Evolutionary conservation across 2,888 invertebrate genomes (phyloP).

Genomic region (Seira sanloemensis): DNA sequence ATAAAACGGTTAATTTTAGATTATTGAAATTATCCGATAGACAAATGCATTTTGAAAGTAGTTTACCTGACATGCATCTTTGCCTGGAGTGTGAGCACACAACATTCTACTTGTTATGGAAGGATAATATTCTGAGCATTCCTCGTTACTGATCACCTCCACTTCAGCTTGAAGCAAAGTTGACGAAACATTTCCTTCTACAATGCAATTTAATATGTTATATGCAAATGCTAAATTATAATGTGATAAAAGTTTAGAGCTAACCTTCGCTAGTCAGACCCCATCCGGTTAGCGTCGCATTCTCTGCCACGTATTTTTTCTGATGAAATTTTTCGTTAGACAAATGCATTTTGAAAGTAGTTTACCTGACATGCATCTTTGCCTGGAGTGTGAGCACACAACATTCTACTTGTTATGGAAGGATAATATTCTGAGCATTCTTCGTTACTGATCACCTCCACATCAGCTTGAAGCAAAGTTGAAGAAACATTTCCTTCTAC

Average conservation of each 20-base stretch:
- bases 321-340: background rate
- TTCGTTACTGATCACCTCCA: slow-evolving; percentile 65
- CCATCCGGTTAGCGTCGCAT: slow-evolving; percentile 69
- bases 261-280: too few relatives aligned
- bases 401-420: slow-evolving; percentile 70
- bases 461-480: slow-evolving; percentile 58
- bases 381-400: slow-evolving; percentile 69
- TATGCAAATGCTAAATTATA: too few relatives aligned
- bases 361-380: slow-evolving; percentile 69
- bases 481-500: slow-evolving; percentile 65
- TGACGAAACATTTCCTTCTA: slow-evolving; percentile 65
- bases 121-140: slow-evolving; percentile 64
- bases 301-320: slow-evolving; percentile 56
- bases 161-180: slow-evolving; percentile 63
- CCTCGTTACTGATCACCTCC: slow-evolving; percentile 62
- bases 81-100: slow-evolving; percentile 69
- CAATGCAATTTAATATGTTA: background rate
- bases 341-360: too few relatives aligned
- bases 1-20: slow-evolving; percentile 5
- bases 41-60: too few relatives aligned
- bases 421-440: slow-evolving; percentile 65
- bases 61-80: slow-evolving; percentile 68
- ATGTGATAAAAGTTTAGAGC: too few relatives aligned
- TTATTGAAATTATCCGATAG: background rate
- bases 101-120: slow-evolving; percentile 71